Evolutionary conservation across 64 coral and sea anemone species (phyloP).

Genomic region (Stichodactyla mertensii): DNA sequence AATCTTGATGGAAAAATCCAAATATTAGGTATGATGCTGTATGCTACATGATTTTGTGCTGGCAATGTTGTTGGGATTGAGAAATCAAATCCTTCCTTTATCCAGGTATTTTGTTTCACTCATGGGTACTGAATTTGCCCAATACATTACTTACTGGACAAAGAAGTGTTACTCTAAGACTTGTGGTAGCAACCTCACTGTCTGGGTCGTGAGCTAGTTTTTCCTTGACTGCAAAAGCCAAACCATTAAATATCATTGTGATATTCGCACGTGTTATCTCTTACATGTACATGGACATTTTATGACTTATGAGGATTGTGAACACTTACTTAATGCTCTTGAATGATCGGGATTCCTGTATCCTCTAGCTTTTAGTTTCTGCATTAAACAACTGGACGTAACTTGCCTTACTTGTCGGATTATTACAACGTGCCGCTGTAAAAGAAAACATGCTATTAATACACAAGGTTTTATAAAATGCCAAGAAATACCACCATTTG

Average conservation of each 20-base stretch:
- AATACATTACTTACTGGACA: constrained; percentile 78
- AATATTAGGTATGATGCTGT: no score
- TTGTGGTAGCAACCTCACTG: constrained; percentile 97
- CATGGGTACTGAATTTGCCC: no score
- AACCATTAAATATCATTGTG: neutral
- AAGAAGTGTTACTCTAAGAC: constrained; percentile 81
- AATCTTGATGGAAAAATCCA: no score
- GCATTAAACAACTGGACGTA: constrained; percentile 93
- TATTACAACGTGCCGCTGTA: constrained; percentile 84
- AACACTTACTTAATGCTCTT: constrained; percentile 91
- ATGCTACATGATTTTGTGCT: no score
- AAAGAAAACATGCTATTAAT: neutral
- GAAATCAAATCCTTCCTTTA: no score
- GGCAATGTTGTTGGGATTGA: no score
- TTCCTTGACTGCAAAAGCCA: constrained; percentile 71
- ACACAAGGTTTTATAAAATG: neutral
- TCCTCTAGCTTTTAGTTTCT: constrained; percentile 81
- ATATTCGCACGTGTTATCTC: neutral
- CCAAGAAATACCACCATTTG: no score
- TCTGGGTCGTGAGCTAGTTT: constrained; percentile 96
- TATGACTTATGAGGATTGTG: neutral
- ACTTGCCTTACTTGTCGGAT: constrained; percentile 72
- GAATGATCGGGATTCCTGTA: constrained; percentile 95
- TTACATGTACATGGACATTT: neutral
- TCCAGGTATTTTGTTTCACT: no score